Percentiles rank a stretch among this genome's conserved stretches.
phyloP scores from a whole-genome alignment of 2,888 invertebrate species.

The Dasysyrphus albostriatus region DNA sequence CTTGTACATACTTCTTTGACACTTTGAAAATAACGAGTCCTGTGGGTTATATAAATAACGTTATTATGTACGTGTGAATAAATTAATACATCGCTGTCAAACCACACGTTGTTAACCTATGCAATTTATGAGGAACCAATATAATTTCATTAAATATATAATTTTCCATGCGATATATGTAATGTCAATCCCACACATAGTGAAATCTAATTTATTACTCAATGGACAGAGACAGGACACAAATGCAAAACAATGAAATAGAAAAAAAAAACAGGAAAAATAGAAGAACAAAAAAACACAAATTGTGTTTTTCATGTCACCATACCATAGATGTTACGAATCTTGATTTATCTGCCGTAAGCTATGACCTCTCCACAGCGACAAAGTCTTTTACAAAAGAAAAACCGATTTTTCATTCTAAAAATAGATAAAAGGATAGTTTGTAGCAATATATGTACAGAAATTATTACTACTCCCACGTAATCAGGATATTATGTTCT shows the following conservation, averaged over 20 bases:
- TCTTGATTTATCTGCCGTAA: slow-evolving; percentile 15
- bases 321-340: slow-evolving; percentile 3
- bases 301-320: background rate
- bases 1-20: background rate
- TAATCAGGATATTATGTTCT: background rate
- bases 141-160: slow-evolving; percentile 24
- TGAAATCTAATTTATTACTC: slow-evolving; percentile 42
- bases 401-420: background rate
- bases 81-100: slow-evolving; percentile 1
- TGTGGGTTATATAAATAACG: background rate
- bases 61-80: background rate
- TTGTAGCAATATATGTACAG: background rate
- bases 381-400: background rate
- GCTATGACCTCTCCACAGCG: background rate
- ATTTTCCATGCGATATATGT: slow-evolving; percentile 6
- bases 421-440: slow-evolving; percentile 1
- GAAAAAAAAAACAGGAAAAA: background rate
- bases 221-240: too few relatives aligned
- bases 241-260: background rate
- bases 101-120: slow-evolving; percentile 10
- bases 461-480: background rate
- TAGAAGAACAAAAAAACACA: background rate
- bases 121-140: slow-evolving; percentile 32
- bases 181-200: slow-evolving; percentile 26
- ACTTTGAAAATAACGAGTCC: background rate